Conservation (phyloP, 2,113 vertebrate species). For the Pangasianodon hypophthalmus region DNA sequence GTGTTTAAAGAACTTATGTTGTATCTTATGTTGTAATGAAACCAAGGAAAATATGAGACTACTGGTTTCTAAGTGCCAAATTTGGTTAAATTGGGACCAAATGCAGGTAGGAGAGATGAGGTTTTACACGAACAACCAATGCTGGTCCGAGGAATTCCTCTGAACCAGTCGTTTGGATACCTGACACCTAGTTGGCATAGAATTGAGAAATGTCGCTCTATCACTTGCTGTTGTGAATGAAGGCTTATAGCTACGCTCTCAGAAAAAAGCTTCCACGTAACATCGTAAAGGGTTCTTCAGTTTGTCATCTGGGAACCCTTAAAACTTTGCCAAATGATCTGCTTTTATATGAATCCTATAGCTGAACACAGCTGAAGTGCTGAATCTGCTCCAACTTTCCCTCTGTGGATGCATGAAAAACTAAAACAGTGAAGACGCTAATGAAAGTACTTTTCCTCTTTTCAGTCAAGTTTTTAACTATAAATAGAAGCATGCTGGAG, state of each 20-base stretch:
- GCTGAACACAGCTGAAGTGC: neutral
- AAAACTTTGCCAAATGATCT: neutral
- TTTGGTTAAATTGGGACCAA: neutral
- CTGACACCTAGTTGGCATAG: neutral
- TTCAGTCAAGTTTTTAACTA: neutral
- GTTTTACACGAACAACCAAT: neutral
- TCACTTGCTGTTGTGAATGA: neutral
- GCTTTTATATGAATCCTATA: neutral
- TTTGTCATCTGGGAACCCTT: neutral
- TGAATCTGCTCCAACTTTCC: neutral
- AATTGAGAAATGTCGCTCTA: neutral
- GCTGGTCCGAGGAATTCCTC: neutral
- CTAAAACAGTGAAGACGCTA: neutral
- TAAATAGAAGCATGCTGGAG: neutral
- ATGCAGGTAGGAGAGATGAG: neutral
- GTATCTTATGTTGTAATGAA: neutral
- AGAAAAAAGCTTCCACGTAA: neutral
- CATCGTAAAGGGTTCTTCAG: neutral
- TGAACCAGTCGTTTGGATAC: neutral
- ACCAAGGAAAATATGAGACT: neutral
- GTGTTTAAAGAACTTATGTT: neutral
- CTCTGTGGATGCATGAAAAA: neutral
- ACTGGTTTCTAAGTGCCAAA: neutral
- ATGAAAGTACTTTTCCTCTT: neutral
- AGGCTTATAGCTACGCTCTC: neutral